Base-by-base conservation (phyloP, 2,113 vertebrate species). In the Sapajus apella region DNA sequence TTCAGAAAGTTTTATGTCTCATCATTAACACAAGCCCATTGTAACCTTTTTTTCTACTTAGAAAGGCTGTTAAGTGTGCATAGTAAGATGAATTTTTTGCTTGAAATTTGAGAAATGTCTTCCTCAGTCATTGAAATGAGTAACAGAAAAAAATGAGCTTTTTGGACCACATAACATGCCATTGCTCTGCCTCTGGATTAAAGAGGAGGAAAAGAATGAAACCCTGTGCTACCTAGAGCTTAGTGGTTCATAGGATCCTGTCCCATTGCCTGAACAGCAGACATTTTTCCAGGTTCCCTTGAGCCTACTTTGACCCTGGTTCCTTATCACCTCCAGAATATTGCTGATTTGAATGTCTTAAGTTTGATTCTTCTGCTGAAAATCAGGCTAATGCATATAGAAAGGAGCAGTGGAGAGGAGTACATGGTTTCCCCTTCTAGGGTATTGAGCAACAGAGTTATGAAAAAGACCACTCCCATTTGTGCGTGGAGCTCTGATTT, bases 101-200 rank as follows among this genome's bases (percentile, higher is more conserved):
- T 43, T 77, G 94, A 95, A 95, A 70, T 61, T 72, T 80, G 84
- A 97, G 82, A 93, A 66, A 58, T 94, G 73, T 90, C 61, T 87
- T 95, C 91, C 66, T 70, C 50, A 10, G 66, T 52, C 17, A 17
- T 14, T 80, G 79, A 40, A 75, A 23, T 68, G 56, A 47, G 37
- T 66, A 76, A n/a, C 35, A 58, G 95, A 86, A 27, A 76, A 77
- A 37, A 75, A 94, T 83, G 27, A 76, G 13, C 47, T 70, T 76
- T 94, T 47, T 82, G 58, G 45, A 58, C 43, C 14, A 35, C 5
- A 1, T 90, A 81, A 85, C 76, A 70, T 96, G 43, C 85, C 70
- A 66, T 89, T 82, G 68, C 56, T 83, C 70, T 5, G 2, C 11
- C 30, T 83, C 43, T 80, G 89, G 43, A 81, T 91, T 79, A 82